phyloP scores from a whole-genome alignment of 2,888 invertebrate genomes.

The Parthenolecanium corni region DNA sequence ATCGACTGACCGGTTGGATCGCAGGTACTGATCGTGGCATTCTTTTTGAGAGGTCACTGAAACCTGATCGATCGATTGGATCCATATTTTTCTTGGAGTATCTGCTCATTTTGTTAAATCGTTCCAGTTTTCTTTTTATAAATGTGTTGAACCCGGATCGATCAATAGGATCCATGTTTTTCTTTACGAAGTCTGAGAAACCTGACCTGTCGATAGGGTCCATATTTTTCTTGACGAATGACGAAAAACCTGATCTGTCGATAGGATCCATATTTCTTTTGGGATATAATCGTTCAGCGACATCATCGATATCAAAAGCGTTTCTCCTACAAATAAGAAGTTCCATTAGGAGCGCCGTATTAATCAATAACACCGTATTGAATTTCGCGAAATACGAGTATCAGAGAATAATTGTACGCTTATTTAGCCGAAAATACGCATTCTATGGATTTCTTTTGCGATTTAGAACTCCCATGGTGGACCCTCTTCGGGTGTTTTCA shows the following conservation, averaged over 20 bases:
- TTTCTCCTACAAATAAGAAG: no score
- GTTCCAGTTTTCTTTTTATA: constrained; percentile 3
- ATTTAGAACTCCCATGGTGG: no score
- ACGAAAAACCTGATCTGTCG: not conserved
- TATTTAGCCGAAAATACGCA: no score
- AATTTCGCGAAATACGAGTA: no score
- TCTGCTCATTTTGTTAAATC: not conserved
- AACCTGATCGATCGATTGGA: constrained; percentile 42
- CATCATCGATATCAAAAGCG: no score
- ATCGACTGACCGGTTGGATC: no score
- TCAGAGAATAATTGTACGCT: no score
- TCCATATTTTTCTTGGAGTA: constrained; percentile 37
- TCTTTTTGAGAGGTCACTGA: constrained; percentile 34
- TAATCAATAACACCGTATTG: no score
- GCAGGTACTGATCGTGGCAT: no score
- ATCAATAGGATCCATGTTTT: constrained; percentile 41
- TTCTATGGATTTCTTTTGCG: no score
- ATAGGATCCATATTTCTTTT: not conserved
- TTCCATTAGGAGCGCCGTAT: no score
- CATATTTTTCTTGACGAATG: constrained; percentile 34
- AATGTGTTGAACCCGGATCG: not conserved
- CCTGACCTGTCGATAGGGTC: constrained; percentile 42
- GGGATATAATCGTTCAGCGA: not conserved
- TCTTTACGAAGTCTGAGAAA: constrained; percentile 42
- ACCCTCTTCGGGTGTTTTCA: no score